These are phyloP conservation scores for Nymphalis polychloros DNA, from an alignment of 2,888 invertebrate species.

Conservation along the genomic window DNA sequence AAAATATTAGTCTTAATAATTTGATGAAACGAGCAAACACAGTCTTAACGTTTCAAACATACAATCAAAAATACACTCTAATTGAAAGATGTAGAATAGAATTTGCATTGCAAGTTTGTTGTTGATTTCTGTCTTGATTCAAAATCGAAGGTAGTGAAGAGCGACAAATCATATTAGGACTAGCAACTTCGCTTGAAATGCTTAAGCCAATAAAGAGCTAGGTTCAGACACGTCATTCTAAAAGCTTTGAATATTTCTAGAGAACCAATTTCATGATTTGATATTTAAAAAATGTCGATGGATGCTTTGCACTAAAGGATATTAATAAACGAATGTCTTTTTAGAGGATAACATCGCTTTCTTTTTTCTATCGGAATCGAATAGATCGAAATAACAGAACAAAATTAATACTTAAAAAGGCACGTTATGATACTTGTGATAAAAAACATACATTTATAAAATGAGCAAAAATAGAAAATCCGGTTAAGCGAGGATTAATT, in stretches of 20 bases:
- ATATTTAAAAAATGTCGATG: not conserved
- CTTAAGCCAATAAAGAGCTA: conserved; percentile 21
- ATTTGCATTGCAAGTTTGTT: conserved; percentile 24
- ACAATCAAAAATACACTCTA: conserved; percentile 7
- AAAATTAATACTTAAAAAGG: too few species aligned
- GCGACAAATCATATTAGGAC: conserved; percentile 38
- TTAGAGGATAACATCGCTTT: too few species aligned
- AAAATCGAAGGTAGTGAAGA: conserved; percentile 34
- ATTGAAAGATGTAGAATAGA: conserved; percentile 7
- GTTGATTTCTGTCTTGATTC: conserved; percentile 34
- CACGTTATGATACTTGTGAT: too few species aligned
- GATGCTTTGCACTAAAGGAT: too few species aligned
- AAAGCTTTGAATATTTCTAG: conserved; percentile 8
- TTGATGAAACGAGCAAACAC: not conserved
- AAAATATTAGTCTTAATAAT: conserved; percentile 11
- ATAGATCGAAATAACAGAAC: too few species aligned
- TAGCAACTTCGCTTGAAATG: conserved; percentile 13
- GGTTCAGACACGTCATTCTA: conserved; percentile 17
- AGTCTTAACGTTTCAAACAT: not conserved
- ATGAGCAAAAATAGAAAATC: too few species aligned
- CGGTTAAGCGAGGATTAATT: too few species aligned
- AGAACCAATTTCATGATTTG: not conserved
- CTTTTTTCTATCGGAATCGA: too few species aligned
- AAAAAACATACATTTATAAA: too few species aligned
- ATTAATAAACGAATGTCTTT: too few species aligned